Evolutionary conservation across 2,113 vertebrate species (phyloP), one percentile per base, ranked within the genome.

Genomic region (Gopherus flavomarginatus): DNA sequence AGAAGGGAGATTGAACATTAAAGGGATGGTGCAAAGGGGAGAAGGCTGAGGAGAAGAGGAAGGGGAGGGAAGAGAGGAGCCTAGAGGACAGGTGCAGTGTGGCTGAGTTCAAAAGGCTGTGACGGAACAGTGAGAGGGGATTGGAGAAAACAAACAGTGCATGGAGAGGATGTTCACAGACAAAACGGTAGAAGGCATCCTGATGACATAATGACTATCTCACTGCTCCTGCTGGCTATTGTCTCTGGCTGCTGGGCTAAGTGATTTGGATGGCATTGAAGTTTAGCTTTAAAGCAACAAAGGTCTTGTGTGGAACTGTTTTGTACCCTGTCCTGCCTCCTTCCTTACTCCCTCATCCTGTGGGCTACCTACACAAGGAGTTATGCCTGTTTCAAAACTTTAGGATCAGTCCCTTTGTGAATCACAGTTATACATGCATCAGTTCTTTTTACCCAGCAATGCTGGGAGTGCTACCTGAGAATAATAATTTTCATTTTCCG

Each of bases 401-500:
- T 27, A 27, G 86, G 81, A 94, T 57, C 86, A 44, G 44, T 35
- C 87, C 83, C 83, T 93, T 86, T 86, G n/a, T 50, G 31, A n/a
- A n/a, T 52, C 79, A 77, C 92, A 11, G 21, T 14, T 3, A 7
- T 88, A 92, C 79, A 11, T 85, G 3, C 84, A 27, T 86, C 87
- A 87, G 69, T 62, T 56, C 13, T 95, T 87, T 22, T 92, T 90
- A 90, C n/a, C 42, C 49, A 88, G 85, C 19, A n/a, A 35, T 53
- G 17, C 44, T 87, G 35, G n/a, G 69, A 88, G 54, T 83, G n/a
- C 29, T 89, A 0, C 29, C 38, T 22, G 84, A 90, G 92, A 93
- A 86, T 85, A 88, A 93, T 92, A 56, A 78, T 88, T 81, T 79
- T 95, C 26, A 85, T 93, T 97, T 96, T 95, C 89, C 92, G 79